These are phyloP conservation scores for Cervus canadensis DNA, from an alignment of 2,113 vertebrate genomes.

Conservation along the genomic window DNA sequence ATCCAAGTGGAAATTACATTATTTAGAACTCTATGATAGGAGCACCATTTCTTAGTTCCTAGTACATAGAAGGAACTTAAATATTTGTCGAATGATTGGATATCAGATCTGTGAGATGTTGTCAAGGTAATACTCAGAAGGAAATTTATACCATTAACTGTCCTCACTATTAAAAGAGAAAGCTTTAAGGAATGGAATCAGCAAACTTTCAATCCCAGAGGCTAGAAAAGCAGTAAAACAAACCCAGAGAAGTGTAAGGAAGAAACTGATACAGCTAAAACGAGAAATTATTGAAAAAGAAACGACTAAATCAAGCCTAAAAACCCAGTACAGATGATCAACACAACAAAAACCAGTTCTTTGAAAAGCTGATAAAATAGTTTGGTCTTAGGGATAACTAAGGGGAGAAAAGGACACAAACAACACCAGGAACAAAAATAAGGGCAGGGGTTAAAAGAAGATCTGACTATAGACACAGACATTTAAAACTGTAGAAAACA, in stretches of 20 bases:
- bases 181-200: background rate
- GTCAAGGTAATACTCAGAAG: background rate
- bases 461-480: background rate
- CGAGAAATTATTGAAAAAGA: background rate
- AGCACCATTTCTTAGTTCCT: background rate
- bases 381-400: background rate
- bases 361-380: background rate
- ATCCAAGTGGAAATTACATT: background rate
- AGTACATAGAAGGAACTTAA: background rate
- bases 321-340: background rate
- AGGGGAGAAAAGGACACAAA: background rate
- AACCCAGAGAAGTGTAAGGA: background rate
- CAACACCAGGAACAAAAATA: background rate
- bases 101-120: background rate
- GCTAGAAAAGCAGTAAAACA: background rate
- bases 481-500: background rate
- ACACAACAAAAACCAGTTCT: background rate
- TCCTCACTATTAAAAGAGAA: background rate
- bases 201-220: background rate
- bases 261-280: background rate
- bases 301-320: background rate
- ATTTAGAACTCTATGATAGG: background rate
- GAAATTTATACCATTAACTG: background rate
- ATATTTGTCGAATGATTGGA: background rate
- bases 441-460: background rate